These are phyloP conservation scores for Oncorhynchus keta DNA, from an alignment of 2,113 vertebrate genomes.

Conservation along the genomic window DNA sequence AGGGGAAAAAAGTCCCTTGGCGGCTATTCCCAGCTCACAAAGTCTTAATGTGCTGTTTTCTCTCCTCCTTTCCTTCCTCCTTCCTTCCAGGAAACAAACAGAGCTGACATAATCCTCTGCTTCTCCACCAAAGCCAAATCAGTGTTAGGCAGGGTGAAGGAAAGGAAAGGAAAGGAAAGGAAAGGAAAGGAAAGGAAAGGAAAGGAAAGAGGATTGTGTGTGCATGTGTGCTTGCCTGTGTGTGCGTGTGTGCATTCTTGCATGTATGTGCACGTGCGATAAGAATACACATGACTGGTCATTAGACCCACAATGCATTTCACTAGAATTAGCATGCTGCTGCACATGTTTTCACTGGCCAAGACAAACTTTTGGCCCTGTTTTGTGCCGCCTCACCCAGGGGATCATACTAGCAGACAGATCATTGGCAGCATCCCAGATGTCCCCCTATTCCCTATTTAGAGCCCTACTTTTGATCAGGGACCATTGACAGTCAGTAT, in stretches of 20 bases:
- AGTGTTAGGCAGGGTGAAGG: conserved; percentile 39
- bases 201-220: too few species aligned
- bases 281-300: conserved; percentile 43
- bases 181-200: too few species aligned
- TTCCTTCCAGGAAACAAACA: conserved; percentile 49
- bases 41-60: conserved; percentile 24
- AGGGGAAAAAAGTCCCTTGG: not conserved
- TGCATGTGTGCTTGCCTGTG: too few species aligned
- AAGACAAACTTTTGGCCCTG: conserved; percentile 29
- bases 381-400: conserved; percentile 19
- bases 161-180: conserved; percentile 3
- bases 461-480: too few species aligned
- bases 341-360: conserved; percentile 10
- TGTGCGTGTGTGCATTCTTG: too few species aligned
- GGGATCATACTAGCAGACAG: too few species aligned
- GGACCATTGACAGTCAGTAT: too few species aligned
- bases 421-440: too few species aligned
- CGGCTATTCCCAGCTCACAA: not conserved
- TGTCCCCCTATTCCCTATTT: too few species aligned
- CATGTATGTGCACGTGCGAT: not conserved
- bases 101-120: conserved; percentile 56
- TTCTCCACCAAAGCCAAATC: conserved; percentile 50
- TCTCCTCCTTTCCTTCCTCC: conserved; percentile 5
- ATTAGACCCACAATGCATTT: conserved; percentile 47
- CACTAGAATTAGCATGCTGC: conserved; percentile 41